phyloP scores from a whole-genome alignment of 1,140 invertebrate species.

The Drosophila insularis region DNA sequence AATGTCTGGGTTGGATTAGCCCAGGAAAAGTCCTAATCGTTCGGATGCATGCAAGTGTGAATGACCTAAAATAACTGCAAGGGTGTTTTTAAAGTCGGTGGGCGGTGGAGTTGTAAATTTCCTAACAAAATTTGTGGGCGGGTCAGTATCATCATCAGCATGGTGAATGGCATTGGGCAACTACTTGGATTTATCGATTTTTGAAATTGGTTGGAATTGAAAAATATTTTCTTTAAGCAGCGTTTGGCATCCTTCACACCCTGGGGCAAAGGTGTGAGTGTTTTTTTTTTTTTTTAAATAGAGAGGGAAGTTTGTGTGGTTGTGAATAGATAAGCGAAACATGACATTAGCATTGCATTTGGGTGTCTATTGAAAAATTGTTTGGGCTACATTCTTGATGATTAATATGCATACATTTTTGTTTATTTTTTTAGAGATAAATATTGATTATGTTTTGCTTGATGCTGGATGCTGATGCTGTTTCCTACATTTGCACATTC shows the following conservation, averaged over 20 bases:
- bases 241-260: not conserved
- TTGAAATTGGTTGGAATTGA: not conserved
- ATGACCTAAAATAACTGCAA: too few relatives aligned
- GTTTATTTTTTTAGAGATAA: not conserved
- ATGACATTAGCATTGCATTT: slow-evolving; percentile 62
- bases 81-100: too few relatives aligned
- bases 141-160: too few relatives aligned
- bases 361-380: slow-evolving; percentile 41
- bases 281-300: not conserved
- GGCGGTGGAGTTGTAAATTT: too few relatives aligned
- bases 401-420: slow-evolving; percentile 36
- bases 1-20: too few relatives aligned
- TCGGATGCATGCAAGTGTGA: too few relatives aligned
- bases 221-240: too few relatives aligned
- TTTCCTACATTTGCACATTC: slow-evolving; percentile 59
- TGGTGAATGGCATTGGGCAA: too few relatives aligned
- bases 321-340: slow-evolving; percentile 57
- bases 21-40: too few relatives aligned
- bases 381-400: slow-evolving; percentile 15
- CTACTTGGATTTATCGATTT: too few relatives aligned
- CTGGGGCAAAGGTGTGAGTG: not conserved
- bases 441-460: slow-evolving; percentile 13
- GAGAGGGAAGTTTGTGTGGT: slow-evolving; percentile 16
- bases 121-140: too few relatives aligned
- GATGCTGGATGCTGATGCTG: slow-evolving; percentile 42